Percentiles rank a stretch among this genome's conserved stretches.
Conservation (phyloP, 2,888 invertebrate species). For the Caprella mutica region DNA sequence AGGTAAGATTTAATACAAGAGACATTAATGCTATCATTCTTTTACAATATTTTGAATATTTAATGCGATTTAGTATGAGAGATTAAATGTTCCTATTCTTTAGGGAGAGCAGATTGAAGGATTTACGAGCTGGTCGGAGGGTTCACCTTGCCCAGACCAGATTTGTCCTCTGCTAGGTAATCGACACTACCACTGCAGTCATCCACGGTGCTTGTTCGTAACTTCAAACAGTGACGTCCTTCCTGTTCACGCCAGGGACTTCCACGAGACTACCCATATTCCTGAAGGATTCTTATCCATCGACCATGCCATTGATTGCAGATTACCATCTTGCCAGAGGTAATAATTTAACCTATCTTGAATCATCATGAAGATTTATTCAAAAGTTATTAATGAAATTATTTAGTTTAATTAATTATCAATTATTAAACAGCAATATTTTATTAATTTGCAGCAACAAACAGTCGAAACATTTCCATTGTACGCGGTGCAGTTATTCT, state of each 20-base stretch:
- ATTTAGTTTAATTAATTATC: neutral
- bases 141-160: constrained; percentile 59
- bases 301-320: constrained; percentile 59
- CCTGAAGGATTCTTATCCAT: constrained; percentile 76
- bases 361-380: too few relatives aligned
- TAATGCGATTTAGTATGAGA: too few relatives aligned
- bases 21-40: too few relatives aligned
- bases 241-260: constrained; percentile 65
- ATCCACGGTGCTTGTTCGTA: constrained; percentile 67
- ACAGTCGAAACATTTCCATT: constrained; percentile 64
- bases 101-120: constrained; percentile 39
- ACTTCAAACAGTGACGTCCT: constrained; percentile 66
- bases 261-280: constrained; percentile 69
- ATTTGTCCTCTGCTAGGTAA: constrained; percentile 57
- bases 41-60: too few relatives aligned
- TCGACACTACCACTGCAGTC: constrained; percentile 75
- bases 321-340: constrained; percentile 52
- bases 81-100: neutral
- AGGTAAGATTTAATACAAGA: too few relatives aligned
- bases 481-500: constrained; percentile 59
- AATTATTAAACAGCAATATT: neutral
- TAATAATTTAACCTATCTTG: constrained; percentile 33
- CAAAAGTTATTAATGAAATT: too few relatives aligned
- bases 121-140: constrained; percentile 39
- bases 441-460: constrained; percentile 47